These are phyloP conservation scores for Miltochrista miniata DNA, from an alignment of 2,888 invertebrate genomes.

Conservation along the genomic window DNA sequence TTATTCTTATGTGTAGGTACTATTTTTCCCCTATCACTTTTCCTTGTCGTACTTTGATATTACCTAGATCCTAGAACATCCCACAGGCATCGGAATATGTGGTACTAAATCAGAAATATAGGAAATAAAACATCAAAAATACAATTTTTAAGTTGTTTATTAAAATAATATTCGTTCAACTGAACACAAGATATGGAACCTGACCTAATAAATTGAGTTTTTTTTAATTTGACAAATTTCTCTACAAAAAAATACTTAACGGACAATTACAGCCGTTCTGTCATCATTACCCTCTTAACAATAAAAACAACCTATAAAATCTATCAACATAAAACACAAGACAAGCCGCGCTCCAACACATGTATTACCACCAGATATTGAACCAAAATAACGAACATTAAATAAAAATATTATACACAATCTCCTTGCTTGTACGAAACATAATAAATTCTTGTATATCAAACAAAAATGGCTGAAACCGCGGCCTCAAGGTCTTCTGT, in stretches of 20 bases:
- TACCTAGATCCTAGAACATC: no score
- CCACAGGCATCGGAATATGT: no score
- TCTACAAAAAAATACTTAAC: constrained; percentile 67
- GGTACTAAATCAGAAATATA: no score
- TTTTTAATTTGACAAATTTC: constrained; percentile 73
- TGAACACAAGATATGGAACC: constrained; percentile 81
- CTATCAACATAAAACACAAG: constrained; percentile 74
- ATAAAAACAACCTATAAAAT: constrained; percentile 83
- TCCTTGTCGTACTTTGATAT: no score
- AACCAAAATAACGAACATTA: constrained; percentile 12
- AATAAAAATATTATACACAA: constrained; percentile 19
- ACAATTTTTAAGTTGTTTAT: constrained; percentile 81
- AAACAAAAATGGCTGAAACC: not conserved
- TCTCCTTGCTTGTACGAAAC: not conserved
- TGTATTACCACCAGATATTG: constrained; percentile 56
- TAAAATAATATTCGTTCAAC: constrained; percentile 83
- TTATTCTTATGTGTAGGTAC: no score
- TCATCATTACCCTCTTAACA: constrained; percentile 80
- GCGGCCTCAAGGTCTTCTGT: constrained; percentile 16
- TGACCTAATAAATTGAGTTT: constrained; percentile 79
- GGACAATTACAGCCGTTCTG: constrained; percentile 53
- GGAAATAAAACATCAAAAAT: constrained; percentile 53
- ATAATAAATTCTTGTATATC: not conserved
- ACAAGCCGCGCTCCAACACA: constrained; percentile 3
- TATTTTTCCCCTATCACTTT: no score